Evolutionary conservation across 1,140 invertebrate species (phyloP), one percentile per base, ranked within the genome.

Genomic region (Cotesia vestalis): DNA sequence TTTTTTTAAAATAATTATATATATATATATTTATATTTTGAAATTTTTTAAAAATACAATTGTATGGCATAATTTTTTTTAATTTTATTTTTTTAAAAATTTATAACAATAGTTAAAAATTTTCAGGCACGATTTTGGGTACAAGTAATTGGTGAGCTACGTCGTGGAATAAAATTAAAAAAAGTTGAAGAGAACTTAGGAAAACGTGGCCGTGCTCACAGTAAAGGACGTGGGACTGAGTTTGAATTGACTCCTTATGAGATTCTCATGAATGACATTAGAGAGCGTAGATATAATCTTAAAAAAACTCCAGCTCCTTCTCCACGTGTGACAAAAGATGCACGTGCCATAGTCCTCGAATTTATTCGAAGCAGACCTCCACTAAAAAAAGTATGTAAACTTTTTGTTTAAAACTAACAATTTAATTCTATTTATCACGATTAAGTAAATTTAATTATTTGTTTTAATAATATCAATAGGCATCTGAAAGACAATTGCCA

Each of bases 241-340:
- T 98, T 94, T 85, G 95, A 98, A 85, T 85, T 98, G 73, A 99
- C 97, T n/a, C 97, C 97, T 5, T 98, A 98, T 83, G 97, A 98
- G 88, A 97, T 97, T 80, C 89, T 99, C 11, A 96, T 98, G 93
- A 95, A 98, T 79, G 97, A 98, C 81, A 98, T 99, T 76, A 88
- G 96, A 76, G 93, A 94, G 34, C 91, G 94, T 78, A 90, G 94
- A 78, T 98, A 96, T 87, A 94, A 93, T 79, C 86, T 94, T 67
- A 90, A 91, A 77, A 94, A 94, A 86, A 81, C 84, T 12, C 83
- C 84, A 0, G 78, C 94, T 59, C 92, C 90, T 27, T 89, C 84
- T 78, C 89, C 88, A 34, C 73, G 93, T 82, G 91, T 96, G 34
- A 96, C 95, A 82, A 97, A 97, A 88, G 96, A 98, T 88, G 96